Evolutionary conservation across 2,888 invertebrate species (phyloP).

Genomic region (Cataglyphis altisquamis): DNA sequence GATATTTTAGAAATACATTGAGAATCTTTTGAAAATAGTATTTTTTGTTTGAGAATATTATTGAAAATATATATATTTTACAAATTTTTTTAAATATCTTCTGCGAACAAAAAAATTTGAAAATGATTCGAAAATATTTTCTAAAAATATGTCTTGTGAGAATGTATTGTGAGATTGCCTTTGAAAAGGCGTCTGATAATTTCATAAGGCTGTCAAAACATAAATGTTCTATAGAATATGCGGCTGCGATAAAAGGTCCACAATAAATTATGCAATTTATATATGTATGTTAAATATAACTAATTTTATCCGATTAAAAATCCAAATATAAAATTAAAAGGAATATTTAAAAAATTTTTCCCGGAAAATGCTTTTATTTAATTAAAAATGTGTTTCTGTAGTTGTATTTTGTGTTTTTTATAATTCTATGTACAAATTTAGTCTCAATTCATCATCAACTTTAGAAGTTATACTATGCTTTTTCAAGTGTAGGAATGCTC

Average conservation of each 20-base stretch:
- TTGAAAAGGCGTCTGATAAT: background rate
- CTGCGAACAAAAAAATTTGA: background rate
- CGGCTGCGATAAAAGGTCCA: background rate
- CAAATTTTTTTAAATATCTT: background rate
- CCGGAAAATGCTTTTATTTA: background rate
- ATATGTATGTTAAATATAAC: background rate
- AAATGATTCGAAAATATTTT: background rate
- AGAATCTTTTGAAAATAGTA: background rate
- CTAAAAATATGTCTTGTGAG: background rate
- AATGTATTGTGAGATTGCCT: background rate
- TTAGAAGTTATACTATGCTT: background rate
- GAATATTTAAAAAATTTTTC: background rate
- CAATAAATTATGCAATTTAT: background rate
- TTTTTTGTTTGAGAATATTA: background rate
- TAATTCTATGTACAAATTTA: constrained; percentile 2
- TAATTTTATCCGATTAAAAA: background rate
- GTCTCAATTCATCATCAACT: background rate
- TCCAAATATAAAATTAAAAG: background rate
- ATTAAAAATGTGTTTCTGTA: background rate
- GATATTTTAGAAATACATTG: background rate
- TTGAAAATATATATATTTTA: background rate
- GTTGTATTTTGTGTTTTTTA: background rate
- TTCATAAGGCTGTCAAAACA: background rate
- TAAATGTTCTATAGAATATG: background rate
- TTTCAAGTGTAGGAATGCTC: constrained; percentile 16